Percentiles rank a stretch among this genome's conserved stretches.
Evolutionary conservation across 92 coral and sea anemone species (phyloP).

Genomic region (Zoanthus solanderi): DNA sequence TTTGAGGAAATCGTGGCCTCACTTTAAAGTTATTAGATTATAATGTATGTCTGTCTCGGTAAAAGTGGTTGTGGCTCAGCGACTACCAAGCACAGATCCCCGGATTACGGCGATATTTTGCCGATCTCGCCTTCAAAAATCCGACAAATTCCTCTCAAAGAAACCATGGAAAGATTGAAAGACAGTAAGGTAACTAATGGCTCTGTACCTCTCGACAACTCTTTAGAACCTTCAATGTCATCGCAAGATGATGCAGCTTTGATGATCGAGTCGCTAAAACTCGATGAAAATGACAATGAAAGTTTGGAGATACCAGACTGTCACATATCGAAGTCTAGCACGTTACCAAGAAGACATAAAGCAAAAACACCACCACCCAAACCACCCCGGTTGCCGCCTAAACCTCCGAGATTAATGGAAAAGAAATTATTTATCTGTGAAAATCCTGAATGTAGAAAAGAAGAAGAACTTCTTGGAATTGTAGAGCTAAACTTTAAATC

Average conservation of each 20-base stretch:
- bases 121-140: conserved; percentile 91
- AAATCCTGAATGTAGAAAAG: conserved; percentile 86
- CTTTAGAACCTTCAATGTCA: conserved; percentile 45
- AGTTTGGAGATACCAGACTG: conserved; percentile 18
- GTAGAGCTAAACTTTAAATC: conserved; percentile 95
- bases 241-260: conserved; percentile 53
- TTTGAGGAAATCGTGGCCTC: conserved; percentile 15
- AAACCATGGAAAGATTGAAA: conserved; percentile 36
- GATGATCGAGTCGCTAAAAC: conserved; percentile 59
- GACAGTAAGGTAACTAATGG: conserved; percentile 50
- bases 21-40: conserved; percentile 18
- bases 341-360: conserved; percentile 77
- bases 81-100: conserved; percentile 70
- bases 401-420: conserved; percentile 97
- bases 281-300: conserved; percentile 79
- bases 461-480: conserved; percentile 92
- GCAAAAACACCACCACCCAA: conserved; percentile 89
- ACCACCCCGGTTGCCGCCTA: conserved; percentile 91
- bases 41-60: conserved; percentile 89
- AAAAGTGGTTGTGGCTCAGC: conserved; percentile 77
- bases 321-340: conserved; percentile 72
- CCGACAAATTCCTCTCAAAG: conserved; percentile 31
- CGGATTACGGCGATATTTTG: conserved; percentile 85
- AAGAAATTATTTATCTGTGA: conserved; percentile 90
- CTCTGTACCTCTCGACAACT: conserved; percentile 40